Conservation (phyloP, 2,797 vertebrate species). For the Cyprinodon diabolis region DNA sequence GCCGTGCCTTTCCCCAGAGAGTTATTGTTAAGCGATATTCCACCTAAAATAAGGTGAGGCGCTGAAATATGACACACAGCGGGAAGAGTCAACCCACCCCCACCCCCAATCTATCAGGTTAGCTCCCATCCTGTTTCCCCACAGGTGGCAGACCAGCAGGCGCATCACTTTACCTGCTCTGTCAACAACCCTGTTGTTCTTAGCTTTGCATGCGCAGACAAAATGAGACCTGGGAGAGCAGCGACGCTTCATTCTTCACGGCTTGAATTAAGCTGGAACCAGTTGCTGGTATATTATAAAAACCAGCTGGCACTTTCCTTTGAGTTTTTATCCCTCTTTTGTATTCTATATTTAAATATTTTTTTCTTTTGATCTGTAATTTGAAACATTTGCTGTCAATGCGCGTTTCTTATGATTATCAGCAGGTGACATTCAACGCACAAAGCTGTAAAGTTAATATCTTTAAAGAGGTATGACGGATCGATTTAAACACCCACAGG, state of each 20-base stretch:
- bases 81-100: constrained; percentile 49
- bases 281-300: constrained; percentile 29
- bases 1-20: constrained; percentile 24
- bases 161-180: constrained; percentile 70
- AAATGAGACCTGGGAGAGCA: constrained; percentile 55
- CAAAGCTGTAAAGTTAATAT: constrained; percentile 30
- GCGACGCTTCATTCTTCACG: constrained; percentile 3
- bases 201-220: constrained; percentile 68
- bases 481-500: constrained; percentile 13
- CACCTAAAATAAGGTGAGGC: constrained; percentile 52
- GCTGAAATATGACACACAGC: constrained; percentile 66
- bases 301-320: constrained; percentile 34
- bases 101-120: constrained; percentile 17
- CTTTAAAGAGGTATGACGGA: constrained; percentile 20
- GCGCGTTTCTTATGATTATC: constrained; percentile 6
- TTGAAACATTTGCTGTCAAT: constrained; percentile 38
- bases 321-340: constrained; percentile 8
- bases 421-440: constrained; percentile 33
- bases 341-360: constrained; percentile 14
- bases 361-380: constrained; percentile 17
- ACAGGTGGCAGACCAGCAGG: constrained; percentile 57
- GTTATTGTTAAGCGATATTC: constrained; percentile 53
- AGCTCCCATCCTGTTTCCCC: constrained; percentile 30
- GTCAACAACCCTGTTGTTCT: constrained; percentile 69
- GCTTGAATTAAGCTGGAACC: constrained; percentile 38